Evolutionary conservation across 1,140 invertebrate genomes (phyloP).

Genomic region (Pogonomyrmex barbatus): DNA sequence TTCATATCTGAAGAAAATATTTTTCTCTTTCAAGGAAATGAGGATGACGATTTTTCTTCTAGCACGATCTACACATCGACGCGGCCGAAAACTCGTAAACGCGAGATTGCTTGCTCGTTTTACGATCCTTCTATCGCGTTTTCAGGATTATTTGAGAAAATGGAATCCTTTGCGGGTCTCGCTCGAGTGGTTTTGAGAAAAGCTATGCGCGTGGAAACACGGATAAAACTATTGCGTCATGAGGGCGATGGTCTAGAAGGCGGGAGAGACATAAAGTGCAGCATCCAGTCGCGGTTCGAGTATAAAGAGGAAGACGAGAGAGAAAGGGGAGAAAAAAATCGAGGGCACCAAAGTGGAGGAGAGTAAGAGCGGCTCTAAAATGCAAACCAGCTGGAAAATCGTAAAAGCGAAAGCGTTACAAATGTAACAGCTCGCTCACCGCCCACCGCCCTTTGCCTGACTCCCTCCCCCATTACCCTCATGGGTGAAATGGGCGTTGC

Average conservation of each 20-base stretch:
- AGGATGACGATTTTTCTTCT: slow-evolving; percentile 38
- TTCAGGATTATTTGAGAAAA: slow-evolving; percentile 83
- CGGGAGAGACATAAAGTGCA: slow-evolving; percentile 30
- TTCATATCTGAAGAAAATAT: neutral
- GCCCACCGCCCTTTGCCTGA: neutral
- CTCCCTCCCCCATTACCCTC: slow-evolving; percentile 39
- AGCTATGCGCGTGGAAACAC: slow-evolving; percentile 11
- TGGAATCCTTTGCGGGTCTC: slow-evolving; percentile 76
- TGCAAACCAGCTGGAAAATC: slow-evolving; percentile 80
- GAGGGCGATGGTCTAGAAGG: slow-evolving; percentile 16
- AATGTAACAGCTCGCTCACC: slow-evolving; percentile 67
- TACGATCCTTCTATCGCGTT: slow-evolving; percentile 80
- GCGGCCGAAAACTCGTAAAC: slow-evolving; percentile 77
- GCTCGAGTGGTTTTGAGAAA: slow-evolving; percentile 38
- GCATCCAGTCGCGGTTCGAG: slow-evolving; percentile 20
- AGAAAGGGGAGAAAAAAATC: neutral
- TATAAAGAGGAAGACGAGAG: neutral
- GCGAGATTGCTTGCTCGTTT: slow-evolving; percentile 78
- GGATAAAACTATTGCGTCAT: slow-evolving; percentile 42
- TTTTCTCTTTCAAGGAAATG: slow-evolving; percentile 13
- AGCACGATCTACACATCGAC: slow-evolving; percentile 24
- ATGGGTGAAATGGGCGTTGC: slow-evolving; percentile 52
- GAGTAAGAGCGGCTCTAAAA: slow-evolving; percentile 62
- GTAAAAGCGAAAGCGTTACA: slow-evolving; percentile 78
- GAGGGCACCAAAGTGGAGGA: slow-evolving; percentile 39